Evolutionary conservation across 1,140 invertebrate species (phyloP).

Genomic region (Procambarus virginalis): DNA sequence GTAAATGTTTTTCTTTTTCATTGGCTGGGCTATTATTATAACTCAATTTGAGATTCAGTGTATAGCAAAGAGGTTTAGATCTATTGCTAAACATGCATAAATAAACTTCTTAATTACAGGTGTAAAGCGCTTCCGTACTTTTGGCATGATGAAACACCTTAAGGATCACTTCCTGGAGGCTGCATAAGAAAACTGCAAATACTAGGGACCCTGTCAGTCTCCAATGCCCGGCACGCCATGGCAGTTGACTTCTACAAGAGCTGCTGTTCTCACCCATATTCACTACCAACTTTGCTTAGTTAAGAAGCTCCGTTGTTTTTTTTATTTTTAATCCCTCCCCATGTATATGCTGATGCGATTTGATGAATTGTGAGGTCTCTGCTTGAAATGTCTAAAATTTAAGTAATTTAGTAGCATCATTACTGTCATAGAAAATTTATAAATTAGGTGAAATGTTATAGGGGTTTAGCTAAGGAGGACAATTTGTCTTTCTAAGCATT

Average conservation of each 20-base stretch:
- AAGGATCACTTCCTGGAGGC: conserved; percentile 89
- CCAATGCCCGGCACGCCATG: conserved; percentile 33
- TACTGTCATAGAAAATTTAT: conserved; percentile 3
- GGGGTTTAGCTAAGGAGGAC: conserved; percentile 21
- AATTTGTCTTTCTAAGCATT: conserved; percentile 42
- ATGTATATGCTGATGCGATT: background rate
- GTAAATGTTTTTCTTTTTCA: too few species aligned
- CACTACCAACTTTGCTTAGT: conserved; percentile 52
- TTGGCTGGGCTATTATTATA: too few species aligned
- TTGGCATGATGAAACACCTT: conserved; percentile 96
- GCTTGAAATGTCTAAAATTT: background rate
- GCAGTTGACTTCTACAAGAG: conserved; percentile 24
- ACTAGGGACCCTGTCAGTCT: conserved; percentile 49
- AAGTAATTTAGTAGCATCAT: background rate
- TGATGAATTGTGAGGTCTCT: background rate
- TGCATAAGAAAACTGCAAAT: conserved; percentile 35
- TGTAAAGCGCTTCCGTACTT: conserved; percentile 91
- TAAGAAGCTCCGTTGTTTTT: conserved; percentile 23
- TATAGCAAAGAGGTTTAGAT: too few species aligned
- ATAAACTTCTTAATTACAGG: conserved; percentile 73
- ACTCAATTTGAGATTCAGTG: too few species aligned
- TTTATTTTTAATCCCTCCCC: background rate
- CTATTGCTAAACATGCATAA: too few species aligned
- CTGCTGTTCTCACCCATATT: conserved; percentile 22
- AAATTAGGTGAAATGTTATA: conserved; percentile 36